phyloP scores from a whole-genome alignment of 2,888 invertebrate species.

The Argynnis bischoffii region DNA sequence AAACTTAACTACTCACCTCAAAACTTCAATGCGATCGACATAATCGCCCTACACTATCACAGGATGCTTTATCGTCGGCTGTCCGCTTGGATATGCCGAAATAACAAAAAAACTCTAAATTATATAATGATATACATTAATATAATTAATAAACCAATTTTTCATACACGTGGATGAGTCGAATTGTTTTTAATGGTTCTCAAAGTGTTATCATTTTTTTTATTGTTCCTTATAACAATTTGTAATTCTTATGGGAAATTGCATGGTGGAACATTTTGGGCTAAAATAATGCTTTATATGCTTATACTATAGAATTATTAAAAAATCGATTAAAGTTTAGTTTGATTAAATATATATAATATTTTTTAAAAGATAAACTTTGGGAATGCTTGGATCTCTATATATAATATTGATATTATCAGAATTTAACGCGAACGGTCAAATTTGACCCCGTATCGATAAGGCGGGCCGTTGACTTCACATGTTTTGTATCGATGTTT shows the following conservation, averaged over 20 bases:
- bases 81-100: constrained; percentile 53
- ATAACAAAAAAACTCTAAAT: constrained; percentile 37
- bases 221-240: not conserved
- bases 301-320: too few relatives aligned
- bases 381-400: constrained; percentile 45
- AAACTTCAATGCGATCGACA: not conserved
- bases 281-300: too few relatives aligned
- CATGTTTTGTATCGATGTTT: constrained; percentile 48
- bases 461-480: constrained; percentile 63
- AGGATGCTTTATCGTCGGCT: constrained; percentile 47
- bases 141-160: constrained; percentile 26
- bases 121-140: constrained; percentile 16
- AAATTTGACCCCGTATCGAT: constrained; percentile 62
- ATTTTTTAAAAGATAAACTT: constrained; percentile 45
- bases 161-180: constrained; percentile 49
- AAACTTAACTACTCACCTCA: constrained; percentile 29
- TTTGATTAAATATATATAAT: not conserved
- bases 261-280: too few relatives aligned
- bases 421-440: constrained; percentile 48
- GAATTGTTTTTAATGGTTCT: constrained; percentile 38
- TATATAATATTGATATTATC: constrained; percentile 49
- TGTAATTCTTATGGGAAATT: too few relatives aligned
- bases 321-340: too few relatives aligned
- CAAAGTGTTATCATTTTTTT: constrained; percentile 2
- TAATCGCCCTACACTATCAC: constrained; percentile 24